Base-by-base conservation (phyloP, 2,888 invertebrate genomes). In the Heliconius erato region DNA sequence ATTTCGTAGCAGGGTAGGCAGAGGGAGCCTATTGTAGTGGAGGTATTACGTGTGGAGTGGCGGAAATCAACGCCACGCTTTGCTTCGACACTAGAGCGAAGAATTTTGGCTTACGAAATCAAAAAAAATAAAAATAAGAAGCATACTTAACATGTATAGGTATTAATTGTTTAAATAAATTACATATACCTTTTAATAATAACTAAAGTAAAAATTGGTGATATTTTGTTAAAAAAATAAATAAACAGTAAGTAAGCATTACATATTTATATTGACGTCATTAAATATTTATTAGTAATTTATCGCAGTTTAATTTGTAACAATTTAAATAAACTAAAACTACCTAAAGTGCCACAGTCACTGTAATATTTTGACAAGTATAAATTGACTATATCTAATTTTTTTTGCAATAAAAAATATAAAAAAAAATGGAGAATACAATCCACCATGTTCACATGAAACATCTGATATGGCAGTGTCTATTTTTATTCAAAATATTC, bases 391-490 rank as follows among this genome's bases (percentile, higher is more conserved):
- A 54, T 54, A 54, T 19, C 19, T 54, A 23, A 19, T 23, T 54
- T 19, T 54, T 54, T 54, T 2, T 54, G 7, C 3, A 54, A 23
- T 23, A 54, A 54, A 23, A 54, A 19, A 54, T 54, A 54, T 54
- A 16, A 26, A 6, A n/a, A 44, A 69, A 6, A 26, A 44, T 44
- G 6, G 44, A 72, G 14, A 35, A 72, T 44, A 72, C 26, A 44
- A 49, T 49, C 16, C 59, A 76, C 7, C 35, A 76, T 59, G 7
- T 32, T 32, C 14, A 35, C 35, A 63, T n/a, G 23, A 23, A 35
- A 40, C 9, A 63, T 76, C 6, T 74, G 3, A 79, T 28, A 74
- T 26, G 74, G 74, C 82, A 69, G 79, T 79, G n/a, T 79, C 59
- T 63, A 44, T 74, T 54, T 80, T 68, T 76, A 71, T 49, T 12